These are phyloP conservation scores for Drosophila anomelani DNA, from an alignment of 2,888 invertebrate genomes.

Conservation along the genomic window DNA sequence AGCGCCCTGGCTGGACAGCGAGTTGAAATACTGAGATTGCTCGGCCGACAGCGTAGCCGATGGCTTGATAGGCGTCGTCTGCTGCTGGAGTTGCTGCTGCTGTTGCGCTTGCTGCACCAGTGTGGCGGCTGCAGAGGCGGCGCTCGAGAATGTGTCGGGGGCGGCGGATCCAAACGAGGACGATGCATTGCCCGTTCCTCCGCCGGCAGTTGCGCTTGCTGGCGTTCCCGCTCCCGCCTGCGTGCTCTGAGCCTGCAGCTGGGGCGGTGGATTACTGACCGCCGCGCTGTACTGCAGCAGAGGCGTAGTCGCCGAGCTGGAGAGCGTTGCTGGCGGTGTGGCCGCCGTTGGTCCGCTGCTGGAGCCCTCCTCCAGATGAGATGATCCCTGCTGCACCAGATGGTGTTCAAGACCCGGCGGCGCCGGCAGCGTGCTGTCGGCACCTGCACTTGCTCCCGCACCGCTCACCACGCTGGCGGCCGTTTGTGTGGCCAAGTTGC, in stretches of 20 bases:
- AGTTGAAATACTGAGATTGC: constrained; percentile 88
- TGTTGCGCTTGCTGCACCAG: constrained; percentile 79
- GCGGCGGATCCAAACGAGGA: constrained; percentile 46
- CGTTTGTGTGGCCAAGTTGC: constrained; percentile 84
- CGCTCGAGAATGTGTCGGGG: constrained; percentile 79
- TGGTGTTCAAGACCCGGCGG: constrained; percentile 85
- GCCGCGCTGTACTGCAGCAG: constrained; percentile 82
- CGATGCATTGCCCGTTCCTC: constrained; percentile 21
- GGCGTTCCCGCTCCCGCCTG: constrained; percentile 60
- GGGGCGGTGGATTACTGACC: constrained; percentile 77
- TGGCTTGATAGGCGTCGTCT: constrained; percentile 87
- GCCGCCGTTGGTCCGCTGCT: constrained; percentile 53
- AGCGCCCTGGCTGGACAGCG: constrained; percentile 82
- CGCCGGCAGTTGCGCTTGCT: constrained; percentile 22
- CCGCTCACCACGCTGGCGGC: constrained; percentile 79
- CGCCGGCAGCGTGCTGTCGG: constrained; percentile 82
- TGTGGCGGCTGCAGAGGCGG: constrained; percentile 79
- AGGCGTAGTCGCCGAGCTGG: constrained; percentile 69
- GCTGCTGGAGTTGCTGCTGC: constrained; percentile 84
- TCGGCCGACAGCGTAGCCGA: constrained; percentile 87
- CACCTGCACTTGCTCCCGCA: constrained; percentile 55
- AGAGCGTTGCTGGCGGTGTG: constrained; percentile 46
- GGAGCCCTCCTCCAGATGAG: constrained; percentile 80
- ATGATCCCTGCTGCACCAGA: constrained; percentile 79
- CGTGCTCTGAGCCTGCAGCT: constrained; percentile 49